Percentiles rank a stretch among this genome's conserved stretches.
These are phyloP conservation scores for Ornithorhynchus anatinus DNA, from an alignment of 2,113 vertebrate genomes.

Conservation along the genomic window DNA sequence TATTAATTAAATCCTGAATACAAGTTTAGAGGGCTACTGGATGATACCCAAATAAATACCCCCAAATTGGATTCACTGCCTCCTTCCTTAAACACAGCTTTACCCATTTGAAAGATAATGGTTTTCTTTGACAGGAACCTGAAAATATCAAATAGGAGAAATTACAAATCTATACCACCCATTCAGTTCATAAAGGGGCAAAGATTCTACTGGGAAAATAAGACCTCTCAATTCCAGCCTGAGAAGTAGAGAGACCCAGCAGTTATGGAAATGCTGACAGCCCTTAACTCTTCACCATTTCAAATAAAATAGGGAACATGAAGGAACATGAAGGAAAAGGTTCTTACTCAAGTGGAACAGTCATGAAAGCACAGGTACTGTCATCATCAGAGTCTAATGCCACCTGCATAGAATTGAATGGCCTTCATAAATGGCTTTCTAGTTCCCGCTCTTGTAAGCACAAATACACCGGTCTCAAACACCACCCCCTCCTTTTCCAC, in stretches of 20 bases:
- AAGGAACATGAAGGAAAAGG: not conserved
- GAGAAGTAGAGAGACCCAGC: not conserved
- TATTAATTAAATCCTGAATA: not conserved
- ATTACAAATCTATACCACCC: not conserved
- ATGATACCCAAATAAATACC: not conserved
- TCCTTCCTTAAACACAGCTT: not conserved
- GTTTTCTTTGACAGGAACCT: not conserved
- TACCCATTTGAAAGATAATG: not conserved
- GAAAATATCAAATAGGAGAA: not conserved
- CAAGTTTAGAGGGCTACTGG: not conserved
- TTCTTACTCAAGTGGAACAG: not conserved
- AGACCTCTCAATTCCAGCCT: not conserved
- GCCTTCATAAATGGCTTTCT: not conserved
- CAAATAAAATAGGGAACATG: not conserved
- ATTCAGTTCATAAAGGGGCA: constrained; percentile 7
- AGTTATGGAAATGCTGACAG: not conserved
- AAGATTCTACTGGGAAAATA: not conserved
- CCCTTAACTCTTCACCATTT: not conserved
- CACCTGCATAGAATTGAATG: not conserved
- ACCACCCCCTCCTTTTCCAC: not conserved
- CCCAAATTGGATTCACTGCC: not conserved
- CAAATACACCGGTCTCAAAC: not conserved
- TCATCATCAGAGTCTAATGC: not conserved
- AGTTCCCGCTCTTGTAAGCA: not conserved
- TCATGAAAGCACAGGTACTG: not conserved